phyloP scores from a whole-genome alignment of 2,797 vertebrate genomes.

The Sebastiscus tertius region DNA sequence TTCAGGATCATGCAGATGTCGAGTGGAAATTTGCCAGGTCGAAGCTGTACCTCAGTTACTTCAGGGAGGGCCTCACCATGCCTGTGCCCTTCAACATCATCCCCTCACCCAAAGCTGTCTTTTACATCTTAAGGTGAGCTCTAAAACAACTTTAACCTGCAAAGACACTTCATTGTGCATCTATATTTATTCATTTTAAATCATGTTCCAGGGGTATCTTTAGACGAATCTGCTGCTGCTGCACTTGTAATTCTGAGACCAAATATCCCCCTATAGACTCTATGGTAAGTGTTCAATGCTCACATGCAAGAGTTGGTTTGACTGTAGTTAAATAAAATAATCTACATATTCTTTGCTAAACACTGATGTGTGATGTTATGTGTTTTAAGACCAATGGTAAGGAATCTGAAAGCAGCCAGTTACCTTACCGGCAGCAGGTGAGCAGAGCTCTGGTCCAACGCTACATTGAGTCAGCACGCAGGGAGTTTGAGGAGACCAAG shows the following conservation, averaged over 20 bases:
- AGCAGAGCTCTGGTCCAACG: conserved; percentile 89
- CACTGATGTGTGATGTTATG: background rate
- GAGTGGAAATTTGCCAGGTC: conserved; percentile 95
- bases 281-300: conserved; percentile 75
- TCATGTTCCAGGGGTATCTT: conserved; percentile 78
- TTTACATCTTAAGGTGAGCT: conserved; percentile 86
- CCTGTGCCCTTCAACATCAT: conserved; percentile 93
- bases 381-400: conserved; percentile 51
- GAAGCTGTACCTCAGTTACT: conserved; percentile 92
- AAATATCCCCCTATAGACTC: conserved; percentile 83
- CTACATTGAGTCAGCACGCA: conserved; percentile 88
- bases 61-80: conserved; percentile 90
- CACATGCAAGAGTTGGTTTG: background rate
- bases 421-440: conserved; percentile 87
- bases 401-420: conserved; percentile 52
- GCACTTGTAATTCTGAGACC: conserved; percentile 65
- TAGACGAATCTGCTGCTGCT: conserved; percentile 84
- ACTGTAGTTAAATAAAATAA: background rate
- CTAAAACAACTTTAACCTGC: background rate
- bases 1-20: conserved; percentile 90
- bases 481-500: conserved; percentile 90
- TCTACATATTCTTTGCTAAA: background rate
- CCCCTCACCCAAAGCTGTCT: conserved; percentile 89
- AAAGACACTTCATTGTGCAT: background rate
- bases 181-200: background rate